Base-by-base conservation (phyloP, 2,797 vertebrate genomes). In the Trematomus bernacchii region DNA sequence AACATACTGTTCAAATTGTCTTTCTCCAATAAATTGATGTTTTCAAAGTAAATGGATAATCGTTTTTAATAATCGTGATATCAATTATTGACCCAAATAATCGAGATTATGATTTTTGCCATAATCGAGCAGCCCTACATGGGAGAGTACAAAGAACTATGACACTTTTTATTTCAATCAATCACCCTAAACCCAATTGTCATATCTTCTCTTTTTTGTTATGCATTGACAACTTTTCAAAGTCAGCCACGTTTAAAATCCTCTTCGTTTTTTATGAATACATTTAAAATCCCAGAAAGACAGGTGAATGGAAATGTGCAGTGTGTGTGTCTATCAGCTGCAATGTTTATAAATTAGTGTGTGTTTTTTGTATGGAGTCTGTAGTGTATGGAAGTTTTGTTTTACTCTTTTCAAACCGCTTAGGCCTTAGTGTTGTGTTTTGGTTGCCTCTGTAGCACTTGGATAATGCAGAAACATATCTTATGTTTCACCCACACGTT, bases 381-480 rank as follows among this genome's bases (percentile, higher is more conserved):
- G 23, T 15, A 13, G 44, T 0, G 19, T 21, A 21, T 27, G 27
- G 27, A 27, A 21, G 8, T 55, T 66, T 66, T 51, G 21, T 30
- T 62, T 0, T 27, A 46, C 33, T 64, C 44, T 79, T 75, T 79
- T 75, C 15, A 73, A 70, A 47, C 67, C 48, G 80, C 66, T 52
- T 10, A 19, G 51, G 23, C 42, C 18, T 64, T 44, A 53, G 13
- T 16, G 54, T 46, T 44, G 57, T 63, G 65, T 68, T 71, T 30
- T 23, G 16, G 44, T 80, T 51, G 55, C 37, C 47, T 72, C 27
- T 59, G 50, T 21, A 21, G 23, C 27, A 61, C 70, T 33, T 42
- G 12, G 37, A 54, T 58, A 40, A 54, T 58, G 21, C 44, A 61
- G 11, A 73, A 71, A 79, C 46, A 18, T 10, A 59, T 50, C 46